Base-by-base conservation (phyloP, 2,888 invertebrate genomes). In the Dicycla oo region DNA sequence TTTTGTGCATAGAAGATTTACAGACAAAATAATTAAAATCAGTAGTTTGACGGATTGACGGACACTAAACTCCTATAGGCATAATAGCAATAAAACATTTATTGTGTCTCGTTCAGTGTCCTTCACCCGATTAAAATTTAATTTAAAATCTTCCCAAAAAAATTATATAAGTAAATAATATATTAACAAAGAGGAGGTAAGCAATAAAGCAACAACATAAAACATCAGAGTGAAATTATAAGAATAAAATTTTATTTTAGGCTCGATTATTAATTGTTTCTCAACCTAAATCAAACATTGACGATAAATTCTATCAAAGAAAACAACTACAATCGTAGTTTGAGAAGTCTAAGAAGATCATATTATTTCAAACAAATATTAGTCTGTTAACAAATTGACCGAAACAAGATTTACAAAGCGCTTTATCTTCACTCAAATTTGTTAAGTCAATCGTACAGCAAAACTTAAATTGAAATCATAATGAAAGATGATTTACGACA, bases 401-500 rank as follows among this genome's bases (percentile, higher is more conserved):
- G 57, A 51, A 51, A 66, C 54, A 54, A 57, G 57, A 62, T 43
- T 67, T 30, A 77, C 66, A 63, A 81, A 80, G 61, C 62, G 69
- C 60, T 80, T 80, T 67, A 70, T 68, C 62, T 64, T 61, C 58
- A 40, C 61, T 66, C 26, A 38, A 69, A 68, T 61, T 72, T n/a
- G 43, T 26, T 49, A 64, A 70, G 60, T 78, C 56, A 78, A 78
- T 81, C 53, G 65, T 73, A 69, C 66, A 58, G 34, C 68, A 60
- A 61, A 75, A 75, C 67, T 68, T 82, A 73, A 82, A 82, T 74
- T 78, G 73, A 78, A 83, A 84, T 81, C 77, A 82, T 73, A 73
- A 70, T 74, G 78, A 78, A 67, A 73, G 83, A 88, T 85, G 83
- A 85, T 86, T 87, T 85, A 85, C 79, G 82, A 75, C 81, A 83